A percentile compares a stretch with the other conserved stretches of the same genome.
Conservation (phyloP, 2,888 invertebrate species). For the Idaea straminata region DNA sequence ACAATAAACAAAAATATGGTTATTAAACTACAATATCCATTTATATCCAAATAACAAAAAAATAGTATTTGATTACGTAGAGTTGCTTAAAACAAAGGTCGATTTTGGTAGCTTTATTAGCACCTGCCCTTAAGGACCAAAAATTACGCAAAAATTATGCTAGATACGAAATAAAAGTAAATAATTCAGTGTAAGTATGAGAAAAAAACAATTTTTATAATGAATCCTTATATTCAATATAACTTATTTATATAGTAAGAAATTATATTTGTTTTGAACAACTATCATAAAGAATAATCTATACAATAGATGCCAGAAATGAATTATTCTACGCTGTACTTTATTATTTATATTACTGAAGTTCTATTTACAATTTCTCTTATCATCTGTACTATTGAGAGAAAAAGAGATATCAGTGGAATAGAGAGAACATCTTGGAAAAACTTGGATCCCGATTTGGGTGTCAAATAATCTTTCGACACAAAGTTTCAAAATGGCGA, state of each 20-base stretch:
- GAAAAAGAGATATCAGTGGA: slow-evolving; percentile 16
- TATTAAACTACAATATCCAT: no score
- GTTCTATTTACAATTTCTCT: slow-evolving; percentile 40
- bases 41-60: no score
- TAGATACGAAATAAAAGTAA: no score
- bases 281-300: slow-evolving; percentile 56
- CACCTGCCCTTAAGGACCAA: no score
- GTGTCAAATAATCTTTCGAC: no score
- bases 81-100: no score
- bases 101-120: no score
- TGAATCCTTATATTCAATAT: slow-evolving; percentile 61
- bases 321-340: slow-evolving; percentile 52
- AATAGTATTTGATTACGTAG: no score
- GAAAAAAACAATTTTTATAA: slow-evolving; percentile 36
- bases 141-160: no score
- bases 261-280: slow-evolving; percentile 59
- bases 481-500: no score
- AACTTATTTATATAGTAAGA: slow-evolving; percentile 48
- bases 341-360: slow-evolving; percentile 39
- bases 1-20: no score
- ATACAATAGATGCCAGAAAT: slow-evolving; percentile 60
- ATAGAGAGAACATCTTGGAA: background rate
- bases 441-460: no score
- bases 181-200: background rate
- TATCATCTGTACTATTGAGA: slow-evolving; percentile 30